Evolutionary conservation across 2,888 invertebrate genomes (phyloP).

Genomic region (Dromius quadrimaculatus): DNA sequence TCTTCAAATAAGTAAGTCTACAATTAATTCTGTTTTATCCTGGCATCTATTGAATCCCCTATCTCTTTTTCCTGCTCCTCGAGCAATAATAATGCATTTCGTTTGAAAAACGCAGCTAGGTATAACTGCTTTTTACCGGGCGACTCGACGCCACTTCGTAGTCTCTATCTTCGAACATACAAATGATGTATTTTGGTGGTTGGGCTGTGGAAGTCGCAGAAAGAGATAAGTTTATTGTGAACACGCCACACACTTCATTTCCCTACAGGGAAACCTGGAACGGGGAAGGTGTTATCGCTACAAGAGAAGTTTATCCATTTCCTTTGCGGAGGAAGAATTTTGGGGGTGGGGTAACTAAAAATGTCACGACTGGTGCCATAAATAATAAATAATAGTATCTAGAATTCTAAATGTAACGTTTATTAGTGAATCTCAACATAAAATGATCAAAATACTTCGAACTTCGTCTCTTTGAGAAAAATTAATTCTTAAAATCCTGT

Average conservation of each 20-base stretch:
- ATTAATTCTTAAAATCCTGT: too few relatives aligned
- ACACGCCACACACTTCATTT: conserved; percentile 65
- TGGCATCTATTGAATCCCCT: too few relatives aligned
- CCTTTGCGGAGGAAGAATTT: too few relatives aligned
- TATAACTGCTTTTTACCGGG: conserved; percentile 48
- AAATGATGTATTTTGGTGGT: conserved; percentile 66
- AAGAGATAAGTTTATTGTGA: conserved; percentile 67
- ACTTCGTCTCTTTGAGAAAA: too few relatives aligned
- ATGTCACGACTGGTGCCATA: too few relatives aligned
- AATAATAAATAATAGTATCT: too few relatives aligned
- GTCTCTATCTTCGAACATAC: conserved; percentile 62
- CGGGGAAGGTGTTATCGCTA: conserved; percentile 63
- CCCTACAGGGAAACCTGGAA: conserved; percentile 59
- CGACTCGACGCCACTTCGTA: conserved; percentile 10
- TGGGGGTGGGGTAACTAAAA: too few relatives aligned
- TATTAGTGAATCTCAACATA: too few relatives aligned
- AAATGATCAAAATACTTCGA: too few relatives aligned
- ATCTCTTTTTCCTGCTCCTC: conserved; percentile 39
- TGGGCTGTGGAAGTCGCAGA: conserved; percentile 62
- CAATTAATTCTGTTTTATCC: too few relatives aligned
- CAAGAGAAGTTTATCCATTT: conserved; percentile 65
- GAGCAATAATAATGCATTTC: conserved; percentile 51
- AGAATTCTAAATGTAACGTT: too few relatives aligned
- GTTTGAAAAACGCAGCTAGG: conserved; percentile 42
- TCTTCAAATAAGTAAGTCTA: too few relatives aligned